Percentiles rank a stretch among this genome's conserved stretches.
These are phyloP conservation scores for Scelioninae gen. 2 DNA, from an alignment of 2,888 invertebrate species.

Conservation along the genomic window DNA sequence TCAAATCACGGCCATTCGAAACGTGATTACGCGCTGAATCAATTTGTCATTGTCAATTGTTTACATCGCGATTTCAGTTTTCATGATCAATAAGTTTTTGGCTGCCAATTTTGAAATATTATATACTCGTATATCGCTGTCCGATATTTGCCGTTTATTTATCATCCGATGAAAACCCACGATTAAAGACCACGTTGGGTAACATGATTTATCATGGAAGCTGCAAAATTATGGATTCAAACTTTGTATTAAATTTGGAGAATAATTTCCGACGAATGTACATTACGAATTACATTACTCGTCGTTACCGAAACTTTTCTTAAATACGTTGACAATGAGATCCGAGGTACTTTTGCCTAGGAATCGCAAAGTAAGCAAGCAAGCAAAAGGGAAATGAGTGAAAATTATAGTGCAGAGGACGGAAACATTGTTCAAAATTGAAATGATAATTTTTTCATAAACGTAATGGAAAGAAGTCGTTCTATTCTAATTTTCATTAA, in stretches of 20 bases:
- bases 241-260: conserved; percentile 26
- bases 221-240: conserved; percentile 13
- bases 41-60: not conserved
- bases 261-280: conserved; percentile 18
- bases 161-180: conserved; percentile 11
- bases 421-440: too few relatives aligned
- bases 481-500: too few relatives aligned
- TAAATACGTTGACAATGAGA: too few relatives aligned
- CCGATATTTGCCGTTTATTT: conserved; percentile 8
- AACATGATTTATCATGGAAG: conserved; percentile 24
- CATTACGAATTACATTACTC: conserved; percentile 11
- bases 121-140: conserved; percentile 3
- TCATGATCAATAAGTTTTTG: not conserved
- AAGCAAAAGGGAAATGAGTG: too few relatives aligned
- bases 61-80: not conserved
- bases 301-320: too few relatives aligned
- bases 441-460: too few relatives aligned
- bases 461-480: too few relatives aligned
- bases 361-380: too few relatives aligned
- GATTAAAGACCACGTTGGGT: conserved; percentile 16
- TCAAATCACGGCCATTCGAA: too few relatives aligned
- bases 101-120: conserved; percentile 4
- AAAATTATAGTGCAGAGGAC: too few relatives aligned
- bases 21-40: not conserved
- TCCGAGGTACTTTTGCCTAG: too few relatives aligned